Conservation (phyloP, 2,888 invertebrate species). For the Phyllotreta striolata region DNA sequence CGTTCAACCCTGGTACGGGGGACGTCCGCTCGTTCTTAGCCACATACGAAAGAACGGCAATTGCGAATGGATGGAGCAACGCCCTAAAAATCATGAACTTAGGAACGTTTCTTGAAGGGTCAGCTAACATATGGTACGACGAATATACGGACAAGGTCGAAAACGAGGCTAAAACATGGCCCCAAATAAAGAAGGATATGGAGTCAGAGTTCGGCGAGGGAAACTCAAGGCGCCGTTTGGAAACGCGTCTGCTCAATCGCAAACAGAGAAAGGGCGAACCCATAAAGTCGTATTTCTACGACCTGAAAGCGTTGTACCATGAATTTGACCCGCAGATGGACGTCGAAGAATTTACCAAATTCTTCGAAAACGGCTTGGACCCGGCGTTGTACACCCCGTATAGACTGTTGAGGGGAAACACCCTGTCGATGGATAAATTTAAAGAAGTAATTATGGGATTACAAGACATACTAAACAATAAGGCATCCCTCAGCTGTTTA, state of each 20-base stretch:
- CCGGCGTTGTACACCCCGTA: conserved; percentile 16
- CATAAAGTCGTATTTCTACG: conserved; percentile 15
- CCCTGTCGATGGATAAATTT: conserved; percentile 10
- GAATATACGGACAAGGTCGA: conserved; percentile 4
- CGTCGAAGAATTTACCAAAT: conserved; percentile 11
- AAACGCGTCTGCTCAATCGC: background rate
- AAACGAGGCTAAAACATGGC: conserved; percentile 6
- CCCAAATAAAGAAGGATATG: conserved; percentile 2
- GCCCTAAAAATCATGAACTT: conserved; percentile 23
- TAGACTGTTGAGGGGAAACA: background rate
- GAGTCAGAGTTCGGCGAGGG: conserved; percentile 10
- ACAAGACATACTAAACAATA: background rate
- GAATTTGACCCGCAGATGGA: conserved; percentile 16
- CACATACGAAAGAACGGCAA: conserved; percentile 20
- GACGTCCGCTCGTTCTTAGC: conserved; percentile 19
- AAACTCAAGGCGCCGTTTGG: conserved; percentile 6
- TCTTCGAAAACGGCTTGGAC: conserved; percentile 16
- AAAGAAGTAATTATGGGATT: conserved; percentile 5
- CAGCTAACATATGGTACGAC: conserved; percentile 20
- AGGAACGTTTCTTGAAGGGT: conserved; percentile 25
- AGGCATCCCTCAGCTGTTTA: too few species aligned
- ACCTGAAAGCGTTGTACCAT: conserved; percentile 13
- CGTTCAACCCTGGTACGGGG: conserved; percentile 19
- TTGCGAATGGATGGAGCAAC: conserved; percentile 21
- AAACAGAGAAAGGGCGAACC: conserved; percentile 15